These are phyloP conservation scores for Gila orcuttii DNA, from an alignment of 2,113 vertebrate genomes.

Conservation along the genomic window DNA sequence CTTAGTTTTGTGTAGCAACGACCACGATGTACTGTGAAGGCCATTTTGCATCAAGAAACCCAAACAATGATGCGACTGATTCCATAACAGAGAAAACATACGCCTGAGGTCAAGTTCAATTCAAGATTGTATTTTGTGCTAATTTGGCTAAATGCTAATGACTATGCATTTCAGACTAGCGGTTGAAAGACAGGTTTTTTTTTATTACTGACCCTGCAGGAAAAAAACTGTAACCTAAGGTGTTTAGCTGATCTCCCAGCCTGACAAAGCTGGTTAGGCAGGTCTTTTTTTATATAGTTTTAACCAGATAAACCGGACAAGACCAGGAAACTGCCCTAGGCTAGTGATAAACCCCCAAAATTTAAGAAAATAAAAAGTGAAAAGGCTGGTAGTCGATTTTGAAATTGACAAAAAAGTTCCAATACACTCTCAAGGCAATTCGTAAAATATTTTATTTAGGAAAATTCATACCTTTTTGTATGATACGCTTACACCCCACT, in stretches of 20 bases:
- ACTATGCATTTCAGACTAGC: not conserved
- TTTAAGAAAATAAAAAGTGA: not conserved
- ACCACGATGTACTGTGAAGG: not conserved
- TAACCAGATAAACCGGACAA: not conserved
- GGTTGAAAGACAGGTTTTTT: not conserved
- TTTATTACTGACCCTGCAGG: not conserved
- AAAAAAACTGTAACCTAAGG: not conserved
- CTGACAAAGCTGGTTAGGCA: constrained; percentile 1
- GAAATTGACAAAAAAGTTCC: not conserved
- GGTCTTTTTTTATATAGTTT: not conserved
- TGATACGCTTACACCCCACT: not conserved
- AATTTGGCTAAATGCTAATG: not conserved
- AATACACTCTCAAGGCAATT: not conserved
- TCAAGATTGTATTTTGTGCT: not conserved
- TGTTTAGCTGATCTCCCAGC: constrained; percentile 2
- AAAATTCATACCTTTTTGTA: not conserved
- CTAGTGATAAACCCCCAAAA: not conserved
- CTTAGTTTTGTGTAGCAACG: constrained; percentile 13
- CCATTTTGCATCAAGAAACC: constrained; percentile 1
- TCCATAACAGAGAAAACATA: not conserved
- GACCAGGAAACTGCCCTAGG: not conserved
- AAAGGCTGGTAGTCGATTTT: not conserved
- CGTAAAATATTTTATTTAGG: not conserved
- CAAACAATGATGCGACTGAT: not conserved
- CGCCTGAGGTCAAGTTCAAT: not conserved